These are phyloP conservation scores for Rhea pennata DNA, from an alignment of 2,113 vertebrate genomes.

Conservation along the genomic window DNA sequence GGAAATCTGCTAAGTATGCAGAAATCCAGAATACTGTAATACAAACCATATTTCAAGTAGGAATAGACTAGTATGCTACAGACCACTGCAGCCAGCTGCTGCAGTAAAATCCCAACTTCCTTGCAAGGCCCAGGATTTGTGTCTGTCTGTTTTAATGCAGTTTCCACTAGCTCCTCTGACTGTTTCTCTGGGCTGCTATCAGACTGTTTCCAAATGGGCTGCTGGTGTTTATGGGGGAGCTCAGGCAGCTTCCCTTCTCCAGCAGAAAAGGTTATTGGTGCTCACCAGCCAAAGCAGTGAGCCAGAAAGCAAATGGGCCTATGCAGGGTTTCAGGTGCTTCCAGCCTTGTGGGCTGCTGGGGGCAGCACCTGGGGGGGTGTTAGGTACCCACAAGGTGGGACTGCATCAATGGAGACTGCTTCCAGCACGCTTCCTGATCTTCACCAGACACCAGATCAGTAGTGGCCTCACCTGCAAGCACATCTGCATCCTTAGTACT, in stretches of 20 bases:
- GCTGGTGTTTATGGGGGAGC: neutral
- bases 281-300: neutral
- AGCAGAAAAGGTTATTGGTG: neutral
- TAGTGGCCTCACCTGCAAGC: too few species aligned
- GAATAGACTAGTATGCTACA: neutral
- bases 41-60: neutral
- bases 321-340: neutral
- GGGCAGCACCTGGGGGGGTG: neutral
- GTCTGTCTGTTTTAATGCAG: neutral
- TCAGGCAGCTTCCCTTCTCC: neutral
- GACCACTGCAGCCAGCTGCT: neutral
- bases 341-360: neutral
- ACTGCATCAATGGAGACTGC: neutral
- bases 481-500: fast-evolving
- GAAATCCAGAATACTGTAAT: neutral
- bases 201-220: neutral
- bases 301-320: neutral
- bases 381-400: neutral
- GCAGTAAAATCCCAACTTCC: neutral
- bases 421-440: neutral
- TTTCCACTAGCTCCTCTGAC: neutral
- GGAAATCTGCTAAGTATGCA: neutral
- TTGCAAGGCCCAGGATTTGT: neutral
- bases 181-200: neutral
- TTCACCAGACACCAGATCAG: neutral